A percentile compares a stretch with the other conserved stretches of the same genome.
These are phyloP conservation scores for Morus bassanus DNA, from an alignment of 2,797 vertebrate species.

Conservation along the genomic window DNA sequence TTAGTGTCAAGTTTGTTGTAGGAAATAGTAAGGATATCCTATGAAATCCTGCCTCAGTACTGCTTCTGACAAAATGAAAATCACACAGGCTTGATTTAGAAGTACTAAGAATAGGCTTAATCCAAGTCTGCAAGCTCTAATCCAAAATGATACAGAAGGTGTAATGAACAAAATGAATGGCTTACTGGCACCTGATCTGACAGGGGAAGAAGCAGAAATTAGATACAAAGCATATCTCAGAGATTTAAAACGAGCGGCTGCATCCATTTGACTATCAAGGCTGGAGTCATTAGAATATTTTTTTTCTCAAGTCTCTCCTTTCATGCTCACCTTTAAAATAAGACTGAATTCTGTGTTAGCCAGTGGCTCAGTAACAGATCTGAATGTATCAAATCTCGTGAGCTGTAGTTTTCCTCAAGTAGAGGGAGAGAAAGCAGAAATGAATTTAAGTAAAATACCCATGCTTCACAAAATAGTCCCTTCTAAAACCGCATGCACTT, in stretches of 20 bases:
- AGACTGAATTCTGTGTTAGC: not conserved
- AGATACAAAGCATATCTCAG: not conserved
- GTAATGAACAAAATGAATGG: not conserved
- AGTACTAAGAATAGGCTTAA: constrained; percentile 19
- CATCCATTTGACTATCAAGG: not conserved
- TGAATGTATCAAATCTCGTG: not conserved
- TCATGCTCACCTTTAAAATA: not conserved
- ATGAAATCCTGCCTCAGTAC: not conserved
- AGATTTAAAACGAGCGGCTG: not conserved
- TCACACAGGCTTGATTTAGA: not conserved
- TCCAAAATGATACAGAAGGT: not conserved
- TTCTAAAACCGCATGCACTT: not conserved
- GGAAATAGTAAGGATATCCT: not conserved
- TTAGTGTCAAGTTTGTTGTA: not conserved
- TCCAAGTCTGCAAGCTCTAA: constrained; percentile 8
- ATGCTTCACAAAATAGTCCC: not conserved
- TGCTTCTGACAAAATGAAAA: not conserved
- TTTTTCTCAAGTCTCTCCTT: not conserved
- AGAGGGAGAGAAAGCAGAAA: not conserved
- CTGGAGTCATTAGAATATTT: not conserved
- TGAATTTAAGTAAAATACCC: not conserved
- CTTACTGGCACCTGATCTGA: not conserved
- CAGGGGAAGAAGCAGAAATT: not conserved
- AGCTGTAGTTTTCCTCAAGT: not conserved
- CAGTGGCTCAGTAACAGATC: not conserved